Conservation (phyloP, 2,113 vertebrate species). For the Axis porcinus region DNA sequence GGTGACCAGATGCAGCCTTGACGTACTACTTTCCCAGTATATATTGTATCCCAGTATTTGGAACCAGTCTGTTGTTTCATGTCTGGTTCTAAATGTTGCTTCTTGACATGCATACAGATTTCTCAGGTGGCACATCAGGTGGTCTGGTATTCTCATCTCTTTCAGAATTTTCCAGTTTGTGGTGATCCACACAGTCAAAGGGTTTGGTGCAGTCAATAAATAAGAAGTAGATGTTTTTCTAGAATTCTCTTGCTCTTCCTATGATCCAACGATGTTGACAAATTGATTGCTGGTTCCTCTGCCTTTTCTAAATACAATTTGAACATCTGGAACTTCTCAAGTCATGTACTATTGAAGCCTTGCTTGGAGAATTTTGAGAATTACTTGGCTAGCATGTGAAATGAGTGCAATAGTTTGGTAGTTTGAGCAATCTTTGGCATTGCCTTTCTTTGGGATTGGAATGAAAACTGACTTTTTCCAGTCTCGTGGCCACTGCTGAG, state of each 20-base stretch:
- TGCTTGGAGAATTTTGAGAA: background rate
- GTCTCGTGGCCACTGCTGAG: background rate
- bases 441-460: background rate
- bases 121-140: background rate
- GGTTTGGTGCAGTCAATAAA: background rate
- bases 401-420: background rate
- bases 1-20: background rate
- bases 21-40: background rate
- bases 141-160: background rate
- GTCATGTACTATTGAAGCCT: accelerated
- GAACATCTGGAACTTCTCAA: background rate
- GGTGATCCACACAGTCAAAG: background rate
- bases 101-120: background rate
- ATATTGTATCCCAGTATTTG: background rate
- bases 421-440: background rate
- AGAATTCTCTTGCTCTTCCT: background rate
- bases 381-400: background rate
- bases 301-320: background rate
- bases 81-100: background rate
- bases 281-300: background rate
- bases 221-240: background rate
- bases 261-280: background rate
- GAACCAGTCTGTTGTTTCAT: background rate
- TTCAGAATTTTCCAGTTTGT: background rate
- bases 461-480: background rate